These are phyloP conservation scores for Thymallus thymallus DNA, from an alignment of 2,113 vertebrate genomes.

Conservation along the genomic window DNA sequence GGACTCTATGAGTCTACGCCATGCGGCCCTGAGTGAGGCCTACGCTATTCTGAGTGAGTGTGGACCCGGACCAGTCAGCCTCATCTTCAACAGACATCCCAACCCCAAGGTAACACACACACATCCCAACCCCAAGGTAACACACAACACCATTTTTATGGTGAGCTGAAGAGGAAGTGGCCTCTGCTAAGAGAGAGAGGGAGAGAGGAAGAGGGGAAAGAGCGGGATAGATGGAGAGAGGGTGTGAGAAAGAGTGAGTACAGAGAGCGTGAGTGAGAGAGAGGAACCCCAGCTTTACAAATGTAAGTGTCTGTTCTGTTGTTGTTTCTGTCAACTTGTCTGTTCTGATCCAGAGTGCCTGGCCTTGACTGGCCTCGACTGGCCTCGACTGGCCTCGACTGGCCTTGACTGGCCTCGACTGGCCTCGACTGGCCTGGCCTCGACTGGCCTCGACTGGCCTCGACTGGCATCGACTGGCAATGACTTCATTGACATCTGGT, in stretches of 20 bases:
- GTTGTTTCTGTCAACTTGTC: too few relatives aligned
- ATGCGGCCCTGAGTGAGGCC: constrained; percentile 88
- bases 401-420: too few relatives aligned
- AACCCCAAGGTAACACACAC: constrained; percentile 85
- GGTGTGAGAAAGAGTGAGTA: fast-evolving
- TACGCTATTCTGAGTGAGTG: constrained; percentile 93
- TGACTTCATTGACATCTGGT: constrained; percentile 4
- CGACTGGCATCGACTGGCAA: too few relatives aligned
- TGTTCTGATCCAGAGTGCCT: too few relatives aligned
- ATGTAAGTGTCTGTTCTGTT: too few relatives aligned
- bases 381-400: fast-evolving
- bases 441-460: too few relatives aligned
- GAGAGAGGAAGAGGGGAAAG: background rate
- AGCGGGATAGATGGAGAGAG: background rate
- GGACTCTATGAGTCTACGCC: constrained; percentile 88
- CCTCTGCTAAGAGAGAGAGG: background rate
- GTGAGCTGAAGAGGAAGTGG: background rate
- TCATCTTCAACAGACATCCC: constrained; percentile 93
- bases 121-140: constrained; percentile 71
- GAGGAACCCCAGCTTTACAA: background rate
- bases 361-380: too few relatives aligned
- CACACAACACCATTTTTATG: constrained; percentile 7
- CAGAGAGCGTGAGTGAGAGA: background rate
- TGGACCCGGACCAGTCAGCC: constrained; percentile 89
- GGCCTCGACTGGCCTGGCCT: too few relatives aligned